These are phyloP conservation scores for Mythimna loreyi DNA, from an alignment of 2,888 invertebrate species.

Conservation along the genomic window DNA sequence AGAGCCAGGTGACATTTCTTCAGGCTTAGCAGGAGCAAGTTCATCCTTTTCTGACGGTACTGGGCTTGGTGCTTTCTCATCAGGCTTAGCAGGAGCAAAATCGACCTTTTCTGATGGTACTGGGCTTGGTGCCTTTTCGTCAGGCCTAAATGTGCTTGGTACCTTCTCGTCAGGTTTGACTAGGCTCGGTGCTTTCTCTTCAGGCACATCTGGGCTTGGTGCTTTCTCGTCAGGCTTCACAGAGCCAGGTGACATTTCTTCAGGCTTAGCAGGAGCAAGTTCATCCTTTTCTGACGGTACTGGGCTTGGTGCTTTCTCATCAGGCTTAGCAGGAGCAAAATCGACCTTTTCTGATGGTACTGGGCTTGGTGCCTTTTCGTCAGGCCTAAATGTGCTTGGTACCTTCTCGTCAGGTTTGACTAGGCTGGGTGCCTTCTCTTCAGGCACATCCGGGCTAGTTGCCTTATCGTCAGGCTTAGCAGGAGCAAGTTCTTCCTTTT, in stretches of 20 bases:
- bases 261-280: not conserved
- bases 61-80: not conserved
- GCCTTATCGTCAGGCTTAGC: not conserved
- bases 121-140: not conserved
- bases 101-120: not conserved
- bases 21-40: not conserved
- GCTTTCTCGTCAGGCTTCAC: not conserved
- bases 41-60: not conserved
- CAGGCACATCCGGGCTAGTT: not conserved
- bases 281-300: not conserved
- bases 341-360: not conserved
- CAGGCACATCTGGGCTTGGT: not conserved
- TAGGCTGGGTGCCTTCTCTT: constrained; percentile 20
- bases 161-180: not conserved
- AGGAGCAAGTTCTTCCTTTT: not conserved
- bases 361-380: not conserved
- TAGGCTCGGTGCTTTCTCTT: not conserved
- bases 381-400: not conserved
- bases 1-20: not conserved
- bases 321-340: not conserved
- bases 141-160: not conserved
- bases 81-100: not conserved
- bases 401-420: not conserved
- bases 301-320: not conserved
- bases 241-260: not conserved